These are phyloP conservation scores for Suillia variegata DNA, from an alignment of 2,888 invertebrate species.

Conservation along the genomic window DNA sequence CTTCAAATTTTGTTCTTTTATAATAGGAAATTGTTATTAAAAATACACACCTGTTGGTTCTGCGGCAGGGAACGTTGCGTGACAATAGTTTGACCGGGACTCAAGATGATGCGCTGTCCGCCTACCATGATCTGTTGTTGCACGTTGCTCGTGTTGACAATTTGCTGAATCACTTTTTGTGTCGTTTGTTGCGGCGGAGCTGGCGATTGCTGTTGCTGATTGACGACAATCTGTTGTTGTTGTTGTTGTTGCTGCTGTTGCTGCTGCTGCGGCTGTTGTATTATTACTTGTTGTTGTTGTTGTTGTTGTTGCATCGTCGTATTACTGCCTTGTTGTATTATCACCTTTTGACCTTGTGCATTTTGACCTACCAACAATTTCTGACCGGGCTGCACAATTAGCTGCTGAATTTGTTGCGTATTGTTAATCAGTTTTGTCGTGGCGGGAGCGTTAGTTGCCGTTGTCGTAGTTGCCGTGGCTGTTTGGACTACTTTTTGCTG, in stretches of 20 bases:
- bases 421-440: conserved; percentile 26
- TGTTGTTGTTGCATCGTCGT: conserved; percentile 47
- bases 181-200: conserved; percentile 43
- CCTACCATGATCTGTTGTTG: conserved; percentile 61
- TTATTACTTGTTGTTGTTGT: conserved; percentile 30
- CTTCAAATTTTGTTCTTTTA: too few relatives aligned
- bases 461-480: conserved; percentile 20
- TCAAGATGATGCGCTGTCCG: conserved; percentile 59
- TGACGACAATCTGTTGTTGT: conserved; percentile 43
- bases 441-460: neutral
- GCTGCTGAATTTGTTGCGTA: conserved; percentile 52
- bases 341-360: conserved; percentile 59
- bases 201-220: conserved; percentile 33
- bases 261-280: conserved; percentile 18
- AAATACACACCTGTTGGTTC: too few relatives aligned
- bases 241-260: conserved; percentile 29
- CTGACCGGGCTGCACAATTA: conserved; percentile 56
- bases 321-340: conserved; percentile 48
- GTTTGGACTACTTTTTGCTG: conserved; percentile 38
- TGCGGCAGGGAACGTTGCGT: conserved; percentile 57
- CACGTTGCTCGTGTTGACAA: conserved; percentile 59
- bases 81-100: conserved; percentile 60
- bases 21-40: too few relatives aligned
- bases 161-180: conserved; percentile 61
- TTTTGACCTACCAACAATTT: conserved; percentile 58